phyloP scores from a whole-genome alignment of 1,140 invertebrate species.

The Drosophila orena region DNA sequence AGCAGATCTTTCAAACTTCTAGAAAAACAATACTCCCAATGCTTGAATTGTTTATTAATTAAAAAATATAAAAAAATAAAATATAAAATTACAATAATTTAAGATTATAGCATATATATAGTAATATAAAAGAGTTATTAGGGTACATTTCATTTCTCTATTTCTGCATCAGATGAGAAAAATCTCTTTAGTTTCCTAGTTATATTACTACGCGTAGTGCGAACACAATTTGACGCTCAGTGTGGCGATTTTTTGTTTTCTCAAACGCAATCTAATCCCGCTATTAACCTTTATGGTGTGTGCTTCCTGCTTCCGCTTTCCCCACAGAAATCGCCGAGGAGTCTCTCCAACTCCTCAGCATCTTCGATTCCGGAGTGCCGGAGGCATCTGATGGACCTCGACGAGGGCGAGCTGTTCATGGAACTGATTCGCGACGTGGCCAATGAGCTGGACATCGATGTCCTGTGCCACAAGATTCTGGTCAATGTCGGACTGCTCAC shows the following conservation, averaged over 20 bases:
- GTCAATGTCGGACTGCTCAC: slow-evolving; percentile 95
- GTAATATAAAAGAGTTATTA: too few species aligned
- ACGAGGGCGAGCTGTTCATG: slow-evolving; percentile 95
- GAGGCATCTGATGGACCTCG: slow-evolving; percentile 88
- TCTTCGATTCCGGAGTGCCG: slow-evolving; percentile 85
- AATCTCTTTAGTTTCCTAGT: too few species aligned
- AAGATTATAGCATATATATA: too few species aligned
- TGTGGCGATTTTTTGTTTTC: slow-evolving; percentile 1
- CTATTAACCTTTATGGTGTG: slow-evolving; percentile 62
- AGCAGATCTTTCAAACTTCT: too few species aligned
- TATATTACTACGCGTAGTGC: too few species aligned
- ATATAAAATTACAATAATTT: too few species aligned
- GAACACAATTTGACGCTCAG: not conserved
- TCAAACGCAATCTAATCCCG: slow-evolving; percentile 44
- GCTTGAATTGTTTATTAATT: too few species aligned
- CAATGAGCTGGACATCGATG: slow-evolving; percentile 96
- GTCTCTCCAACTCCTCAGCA: slow-evolving; percentile 85
- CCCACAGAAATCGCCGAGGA: slow-evolving; percentile 85
- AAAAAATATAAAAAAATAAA: too few species aligned
- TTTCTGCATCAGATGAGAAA: too few species aligned
- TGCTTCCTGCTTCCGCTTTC: not conserved
- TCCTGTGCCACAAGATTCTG: slow-evolving; percentile 96
- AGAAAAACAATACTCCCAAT: too few species aligned
- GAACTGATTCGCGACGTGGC: slow-evolving; percentile 96
- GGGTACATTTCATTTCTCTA: too few species aligned